Evolutionary conservation across 2,888 invertebrate species (phyloP), one percentile per base, ranked within the genome.

Genomic region (Volucella bombylans): DNA sequence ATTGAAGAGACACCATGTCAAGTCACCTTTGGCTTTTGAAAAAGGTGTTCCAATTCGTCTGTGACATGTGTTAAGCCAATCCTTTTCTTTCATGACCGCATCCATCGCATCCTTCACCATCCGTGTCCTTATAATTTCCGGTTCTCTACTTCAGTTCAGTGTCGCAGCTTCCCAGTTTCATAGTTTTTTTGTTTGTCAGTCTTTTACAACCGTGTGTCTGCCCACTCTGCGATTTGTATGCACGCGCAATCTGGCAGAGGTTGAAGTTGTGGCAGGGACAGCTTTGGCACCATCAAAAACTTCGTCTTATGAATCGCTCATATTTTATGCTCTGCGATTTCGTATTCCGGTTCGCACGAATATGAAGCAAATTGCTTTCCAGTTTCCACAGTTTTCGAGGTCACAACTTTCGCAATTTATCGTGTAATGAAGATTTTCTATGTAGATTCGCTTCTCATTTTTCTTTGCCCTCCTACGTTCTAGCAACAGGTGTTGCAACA

Each of bases 401-500:
- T 83, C 83, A 83, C 79, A 79, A 83, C 79, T 83, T 83, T 83
- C 74, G 79, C 83, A 83, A 83, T 83, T 83, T 83, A 83, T 79
- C 83, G 79, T 83, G 74, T 83, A 83, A 83, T 52, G 83, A 52
- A 73, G 57, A 74, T 79, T 69, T 61, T 78, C 79, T 79, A 74
- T 74, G 79, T 59, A 69, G 79, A 65, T 82, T 78, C 47, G 12
- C 59, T 55, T 55, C 10, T 71, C 41, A 18, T 38, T 14, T 64
- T 23, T 50, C 18, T 45, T 2, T 23, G 38, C 8, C 57, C 47
- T 72, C 52, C 50, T 39, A 14, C 38, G 67, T 38, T 55, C 47
- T 4, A 18, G 79, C 83, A 83, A 83, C 83, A 83, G 83, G 83
- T 83, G 83, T 61, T 55, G 47, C 69, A 61, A 74, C 83, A 79